These are phyloP conservation scores for Delichon dasypus DNA, from an alignment of 2,797 vertebrate genomes.

Conservation along the genomic window DNA sequence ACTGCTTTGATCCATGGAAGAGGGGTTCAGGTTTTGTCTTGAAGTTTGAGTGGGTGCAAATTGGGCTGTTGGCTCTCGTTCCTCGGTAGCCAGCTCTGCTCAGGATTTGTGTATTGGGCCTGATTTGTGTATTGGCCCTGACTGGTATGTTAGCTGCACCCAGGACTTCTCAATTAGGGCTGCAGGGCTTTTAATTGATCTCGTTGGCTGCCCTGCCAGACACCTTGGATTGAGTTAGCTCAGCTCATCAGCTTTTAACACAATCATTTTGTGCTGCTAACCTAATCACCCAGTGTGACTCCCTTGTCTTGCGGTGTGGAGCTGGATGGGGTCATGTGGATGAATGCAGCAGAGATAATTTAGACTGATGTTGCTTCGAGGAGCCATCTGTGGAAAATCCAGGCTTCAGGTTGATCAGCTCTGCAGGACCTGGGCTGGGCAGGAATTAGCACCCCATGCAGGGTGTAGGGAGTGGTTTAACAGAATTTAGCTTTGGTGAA, in stretches of 20 bases:
- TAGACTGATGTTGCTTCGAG: background rate
- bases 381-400: background rate
- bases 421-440: background rate
- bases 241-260: constrained; percentile 57
- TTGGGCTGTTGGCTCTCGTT: background rate
- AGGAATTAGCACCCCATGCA: background rate
- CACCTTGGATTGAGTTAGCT: constrained; percentile 58
- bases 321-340: background rate
- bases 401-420: background rate
- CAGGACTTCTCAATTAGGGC: constrained; percentile 24
- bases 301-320: background rate
- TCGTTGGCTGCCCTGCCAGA: background rate
- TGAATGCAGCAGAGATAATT: constrained; percentile 16
- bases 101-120: background rate
- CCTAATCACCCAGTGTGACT: constrained; percentile 27
- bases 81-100: background rate
- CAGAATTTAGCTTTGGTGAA: background rate
- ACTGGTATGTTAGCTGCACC: background rate
- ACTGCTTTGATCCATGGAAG: background rate
- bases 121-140: background rate
- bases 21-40: background rate
- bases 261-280: constrained; percentile 61
- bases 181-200: constrained; percentile 53
- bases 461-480: background rate
- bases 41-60: background rate